Evolutionary conservation across 2,888 invertebrate species (phyloP).

Genomic region (Cephus runcator): DNA sequence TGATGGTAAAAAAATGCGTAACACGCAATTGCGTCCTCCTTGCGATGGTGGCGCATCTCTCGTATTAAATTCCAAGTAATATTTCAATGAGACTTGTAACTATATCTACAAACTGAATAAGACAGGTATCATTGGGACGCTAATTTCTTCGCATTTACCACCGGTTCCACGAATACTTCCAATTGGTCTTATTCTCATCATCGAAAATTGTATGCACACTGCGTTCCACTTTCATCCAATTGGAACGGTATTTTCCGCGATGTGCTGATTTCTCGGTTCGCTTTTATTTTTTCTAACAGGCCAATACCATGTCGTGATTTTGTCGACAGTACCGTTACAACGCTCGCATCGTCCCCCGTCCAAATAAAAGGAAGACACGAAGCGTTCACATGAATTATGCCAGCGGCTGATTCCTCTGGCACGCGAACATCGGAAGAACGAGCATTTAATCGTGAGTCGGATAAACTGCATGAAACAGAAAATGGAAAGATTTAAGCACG

Average conservation of each 20-base stretch:
- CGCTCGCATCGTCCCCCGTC: not conserved
- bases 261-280: not conserved
- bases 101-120: not conserved
- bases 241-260: not conserved
- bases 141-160: not conserved
- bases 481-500: not conserved
- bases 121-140: not conserved
- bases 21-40: not conserved
- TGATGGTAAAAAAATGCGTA: not conserved
- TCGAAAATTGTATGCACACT: not conserved
- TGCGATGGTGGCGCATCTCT: not conserved
- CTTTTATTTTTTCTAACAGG: not conserved
- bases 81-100: not conserved
- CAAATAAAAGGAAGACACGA: not conserved
- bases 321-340: not conserved
- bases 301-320: not conserved
- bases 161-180: not conserved
- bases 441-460: not conserved
- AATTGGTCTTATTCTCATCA: not conserved
- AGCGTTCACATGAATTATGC: not conserved
- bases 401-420: not conserved
- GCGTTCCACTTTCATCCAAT: not conserved
- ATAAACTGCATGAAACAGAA: not conserved
- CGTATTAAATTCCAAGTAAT: not conserved
- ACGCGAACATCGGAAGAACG: not conserved